These are phyloP conservation scores for Habroteleia sp. DNA, from an alignment of 2,888 invertebrate genomes.

Conservation along the genomic window DNA sequence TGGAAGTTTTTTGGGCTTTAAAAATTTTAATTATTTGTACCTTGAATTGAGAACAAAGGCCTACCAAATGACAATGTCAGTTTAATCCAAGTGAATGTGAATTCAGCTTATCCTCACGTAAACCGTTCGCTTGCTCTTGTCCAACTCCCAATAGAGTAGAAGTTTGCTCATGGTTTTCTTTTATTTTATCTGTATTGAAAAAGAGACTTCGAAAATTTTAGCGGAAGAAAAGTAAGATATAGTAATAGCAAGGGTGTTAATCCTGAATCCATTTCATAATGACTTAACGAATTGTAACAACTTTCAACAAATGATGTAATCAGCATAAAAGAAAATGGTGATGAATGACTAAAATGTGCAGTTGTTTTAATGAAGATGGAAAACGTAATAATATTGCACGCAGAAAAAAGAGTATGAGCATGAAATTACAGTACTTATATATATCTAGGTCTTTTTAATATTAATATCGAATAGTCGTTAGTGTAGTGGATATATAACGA, in stretches of 20 bases:
- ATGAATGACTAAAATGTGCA: neutral
- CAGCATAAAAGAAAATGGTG: slow-evolving; percentile 7
- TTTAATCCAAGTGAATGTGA: slow-evolving; percentile 59
- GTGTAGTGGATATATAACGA: too few relatives aligned
- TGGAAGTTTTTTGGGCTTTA: slow-evolving; percentile 23
- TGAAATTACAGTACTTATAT: too few relatives aligned
- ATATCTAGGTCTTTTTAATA: too few relatives aligned
- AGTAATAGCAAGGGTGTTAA: slow-evolving; percentile 25
- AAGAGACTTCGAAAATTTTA: slow-evolving; percentile 45
- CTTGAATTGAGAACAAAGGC: slow-evolving; percentile 52
- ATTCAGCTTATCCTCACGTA: slow-evolving; percentile 57
- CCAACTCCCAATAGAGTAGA: slow-evolving; percentile 49
- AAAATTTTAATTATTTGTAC: slow-evolving; percentile 58
- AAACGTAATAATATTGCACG: neutral
- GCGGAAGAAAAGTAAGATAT: slow-evolving; percentile 18
- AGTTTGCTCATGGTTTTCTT: slow-evolving; percentile 50
- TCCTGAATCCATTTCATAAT: slow-evolving; percentile 45
- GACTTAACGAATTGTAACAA: slow-evolving; percentile 41
- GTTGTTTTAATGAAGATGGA: slow-evolving; percentile 11
- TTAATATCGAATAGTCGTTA: too few relatives aligned
- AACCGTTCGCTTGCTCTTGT: slow-evolving; percentile 56
- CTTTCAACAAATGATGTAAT: slow-evolving; percentile 38
- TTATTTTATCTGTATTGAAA: slow-evolving; percentile 59
- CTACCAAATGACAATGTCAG: slow-evolving; percentile 58
- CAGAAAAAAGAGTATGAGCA: neutral